phyloP scores from a whole-genome alignment of 2,113 vertebrate species.

The Nymphicus hollandicus region DNA sequence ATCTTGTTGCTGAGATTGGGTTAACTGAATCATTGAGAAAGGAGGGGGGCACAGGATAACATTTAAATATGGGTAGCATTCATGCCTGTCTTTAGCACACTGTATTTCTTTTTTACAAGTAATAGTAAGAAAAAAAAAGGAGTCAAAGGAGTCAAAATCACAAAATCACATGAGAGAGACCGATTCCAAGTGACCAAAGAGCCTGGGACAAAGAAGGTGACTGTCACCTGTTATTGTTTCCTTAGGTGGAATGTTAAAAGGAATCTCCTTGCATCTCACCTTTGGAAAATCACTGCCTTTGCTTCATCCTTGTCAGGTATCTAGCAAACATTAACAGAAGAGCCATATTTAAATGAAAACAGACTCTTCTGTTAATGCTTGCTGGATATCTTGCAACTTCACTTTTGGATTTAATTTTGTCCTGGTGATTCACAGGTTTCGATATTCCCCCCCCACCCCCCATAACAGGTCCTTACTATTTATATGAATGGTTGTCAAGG shows the following conservation, averaged over 20 bases:
- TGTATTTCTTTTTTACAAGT: background rate
- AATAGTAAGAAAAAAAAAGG: background rate
- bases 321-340: constrained; percentile 1
- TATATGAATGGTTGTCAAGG: constrained; percentile 64
- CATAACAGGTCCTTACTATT: constrained; percentile 27
- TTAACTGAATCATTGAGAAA: background rate
- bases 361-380: background rate
- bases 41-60: background rate
- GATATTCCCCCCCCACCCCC: background rate
- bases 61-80: background rate
- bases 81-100: background rate
- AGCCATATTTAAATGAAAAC: background rate
- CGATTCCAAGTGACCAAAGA: background rate
- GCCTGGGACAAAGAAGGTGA: background rate
- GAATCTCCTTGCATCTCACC: background rate
- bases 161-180: background rate
- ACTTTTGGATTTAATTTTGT: constrained; percentile 19
- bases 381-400: background rate
- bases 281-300: background rate
- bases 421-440: background rate
- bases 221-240: background rate
- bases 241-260: background rate
- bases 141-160: too few species aligned
- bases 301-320: background rate
- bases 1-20: background rate